Base-by-base conservation (phyloP, 2,888 invertebrate genomes). In the Drosophila stalkeri region DNA sequence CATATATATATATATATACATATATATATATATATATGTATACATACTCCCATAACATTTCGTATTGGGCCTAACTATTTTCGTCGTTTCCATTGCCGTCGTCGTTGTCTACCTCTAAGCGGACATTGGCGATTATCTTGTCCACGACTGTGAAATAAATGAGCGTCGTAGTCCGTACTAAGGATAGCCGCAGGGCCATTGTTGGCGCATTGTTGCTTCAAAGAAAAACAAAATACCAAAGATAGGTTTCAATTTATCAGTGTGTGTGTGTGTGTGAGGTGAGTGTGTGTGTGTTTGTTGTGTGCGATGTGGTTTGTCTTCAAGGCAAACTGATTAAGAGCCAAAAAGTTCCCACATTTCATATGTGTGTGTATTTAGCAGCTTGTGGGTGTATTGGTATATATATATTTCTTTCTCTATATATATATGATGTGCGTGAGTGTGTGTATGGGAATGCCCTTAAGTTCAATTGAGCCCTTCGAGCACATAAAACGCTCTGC, bases 81-180 rank as follows among this genome's bases (percentile, higher is more conserved):
- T 64, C 54, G 37, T 44, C 65, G 54, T 73, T 31, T 51, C 49
- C 31, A 51, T 33, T 33, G 49, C 49, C 49, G 16, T 56, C 56
- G 23, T 70, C 66, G 49, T 61, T 51, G 68, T 86, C 72, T 89
- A 77, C 81, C 89, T 86, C 80, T 80, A 87, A 90, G 89, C 90
- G 86, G 86, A 87, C 86, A 87, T 87, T 90, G 86, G 89, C 86
- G 86, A 87, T 87, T 87, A 87, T 87, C 90, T 87, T 87, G 86
- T 87, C 86, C 86, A 87, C 86, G 86, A 87, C 86, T 87, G 90
- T 88, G 86, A 90, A 87, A 87, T 90, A 87, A 87, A 87, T 87
- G 86, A 90, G 90, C 86, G 76, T 83, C 86, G 86, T 85, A 89
- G 82, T 77, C 88, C 80, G 83, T 80, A 88, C 89, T 86, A 75